These are phyloP conservation scores for Coptodon rendalli DNA, from an alignment of 2,113 vertebrate species.

Conservation along the genomic window DNA sequence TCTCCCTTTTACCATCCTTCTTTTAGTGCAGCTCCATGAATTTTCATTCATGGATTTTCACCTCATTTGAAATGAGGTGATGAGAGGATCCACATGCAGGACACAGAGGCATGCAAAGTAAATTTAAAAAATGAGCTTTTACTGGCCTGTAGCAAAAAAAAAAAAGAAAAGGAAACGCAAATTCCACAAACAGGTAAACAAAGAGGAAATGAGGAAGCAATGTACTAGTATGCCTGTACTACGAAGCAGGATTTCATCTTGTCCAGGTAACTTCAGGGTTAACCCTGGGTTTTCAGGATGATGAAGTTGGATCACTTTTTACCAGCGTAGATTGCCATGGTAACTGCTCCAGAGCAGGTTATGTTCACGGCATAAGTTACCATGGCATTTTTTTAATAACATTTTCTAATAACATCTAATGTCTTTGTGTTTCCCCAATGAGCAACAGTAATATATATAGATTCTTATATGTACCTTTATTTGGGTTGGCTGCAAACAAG, in stretches of 20 bases:
- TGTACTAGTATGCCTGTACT: neutral
- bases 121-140: neutral
- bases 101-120: neutral
- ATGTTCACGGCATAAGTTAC: neutral
- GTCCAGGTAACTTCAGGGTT: neutral
- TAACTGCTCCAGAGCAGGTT: neutral
- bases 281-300: neutral
- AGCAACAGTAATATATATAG: neutral
- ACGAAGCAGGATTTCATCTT: accelerated
- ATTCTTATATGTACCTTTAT: neutral
- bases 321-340: neutral
- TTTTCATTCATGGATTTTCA: neutral
- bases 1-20: neutral
- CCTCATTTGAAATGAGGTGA: accelerated
- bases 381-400: neutral
- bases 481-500: accelerated
- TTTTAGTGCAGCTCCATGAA: neutral
- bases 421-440: neutral
- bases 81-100: neutral
- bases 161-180: accelerated
- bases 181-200: neutral
- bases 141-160: neutral
- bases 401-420: neutral
- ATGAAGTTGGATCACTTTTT: neutral
- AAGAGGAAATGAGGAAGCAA: neutral